Evolutionary conservation across 2,888 invertebrate species (phyloP).

Genomic region (Campoletis raptor): DNA sequence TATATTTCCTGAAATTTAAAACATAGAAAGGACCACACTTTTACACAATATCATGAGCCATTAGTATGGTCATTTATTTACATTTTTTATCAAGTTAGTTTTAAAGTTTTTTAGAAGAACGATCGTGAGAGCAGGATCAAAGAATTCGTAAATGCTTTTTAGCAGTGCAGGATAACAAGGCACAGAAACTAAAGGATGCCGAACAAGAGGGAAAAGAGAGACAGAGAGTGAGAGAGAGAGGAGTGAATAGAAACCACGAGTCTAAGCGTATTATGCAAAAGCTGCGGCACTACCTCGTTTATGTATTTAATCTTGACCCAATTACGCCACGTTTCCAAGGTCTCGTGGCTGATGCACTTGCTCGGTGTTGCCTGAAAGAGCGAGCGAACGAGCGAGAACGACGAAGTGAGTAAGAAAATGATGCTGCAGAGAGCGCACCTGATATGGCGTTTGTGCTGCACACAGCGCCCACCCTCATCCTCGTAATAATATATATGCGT

Average conservation of each 20-base stretch:
- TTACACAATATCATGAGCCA: not conserved
- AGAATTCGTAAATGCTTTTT: constrained; percentile 27
- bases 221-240: constrained; percentile 28
- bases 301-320: constrained; percentile 70
- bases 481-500: not conserved
- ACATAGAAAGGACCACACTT: not conserved
- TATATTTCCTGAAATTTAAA: not conserved
- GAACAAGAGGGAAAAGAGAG: constrained; percentile 16
- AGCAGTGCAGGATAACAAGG: not conserved
- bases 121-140: constrained; percentile 30
- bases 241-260: constrained; percentile 31
- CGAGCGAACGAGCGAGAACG: not conserved
- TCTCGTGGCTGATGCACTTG: constrained; percentile 55
- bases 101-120: constrained; percentile 34
- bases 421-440: constrained; percentile 20
- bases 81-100: constrained; percentile 5
- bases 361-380: constrained; percentile 3
- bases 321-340: constrained; percentile 62
- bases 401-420: not conserved
- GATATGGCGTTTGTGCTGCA: constrained; percentile 20
- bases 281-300: constrained; percentile 54
- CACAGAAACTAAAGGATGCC: constrained; percentile 16
- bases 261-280: constrained; percentile 63
- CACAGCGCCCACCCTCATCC: constrained; percentile 19
- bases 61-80: constrained; percentile 8